Evolutionary conservation across 2,888 invertebrate genomes (phyloP), one percentile per base, ranked within the genome.

Genomic region (Xestia ashworthii): DNA sequence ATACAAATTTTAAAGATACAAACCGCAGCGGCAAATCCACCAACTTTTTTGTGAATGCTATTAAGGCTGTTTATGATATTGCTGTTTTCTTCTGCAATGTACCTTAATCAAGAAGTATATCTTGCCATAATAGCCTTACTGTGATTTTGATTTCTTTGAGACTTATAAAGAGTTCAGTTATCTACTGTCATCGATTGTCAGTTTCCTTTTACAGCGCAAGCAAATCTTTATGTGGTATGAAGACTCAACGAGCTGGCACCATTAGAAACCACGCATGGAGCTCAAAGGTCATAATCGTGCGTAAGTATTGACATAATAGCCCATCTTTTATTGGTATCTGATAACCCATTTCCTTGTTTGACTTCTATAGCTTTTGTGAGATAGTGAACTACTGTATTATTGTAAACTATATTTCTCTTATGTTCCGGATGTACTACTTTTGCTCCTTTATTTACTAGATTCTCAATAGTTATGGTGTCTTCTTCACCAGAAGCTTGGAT

Each of bases 301-400:
- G 86, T 84, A 82, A 67, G 78, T 85, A 79, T 83, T 86, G 83
- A 84, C 79, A 84, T 78, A 86, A 84, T 71, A 73, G 83, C 74
- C 83, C 86, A 86, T 86, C 86, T 84, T 67, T 84, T 84, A 86
- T 86, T 86, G 83, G 71, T 86, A 79, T 86, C 83, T 83, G 86
- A 84, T 86, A 84, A 83, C 79, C 86, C 9, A 86, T 76, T 86
- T 84, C 72, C 79, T 82, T 62, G 79, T 86, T 64, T 71, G 79
- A 71, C 60, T 75, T 75, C 79, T 79, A 79, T 62, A 70, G 70
- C 66, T 75, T 85, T 83, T 55, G n/a, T 64, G n/a, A 78, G 70
- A 85, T 79, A 73, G 41, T 12, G 46, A 41, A 65, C 44, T 70
- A 64, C 55, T 58, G 12, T 64, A 38, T 74, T 68, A 48, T 46